Base-by-base conservation (phyloP, 2,797 vertebrate genomes). In the Alectoris magna region DNA sequence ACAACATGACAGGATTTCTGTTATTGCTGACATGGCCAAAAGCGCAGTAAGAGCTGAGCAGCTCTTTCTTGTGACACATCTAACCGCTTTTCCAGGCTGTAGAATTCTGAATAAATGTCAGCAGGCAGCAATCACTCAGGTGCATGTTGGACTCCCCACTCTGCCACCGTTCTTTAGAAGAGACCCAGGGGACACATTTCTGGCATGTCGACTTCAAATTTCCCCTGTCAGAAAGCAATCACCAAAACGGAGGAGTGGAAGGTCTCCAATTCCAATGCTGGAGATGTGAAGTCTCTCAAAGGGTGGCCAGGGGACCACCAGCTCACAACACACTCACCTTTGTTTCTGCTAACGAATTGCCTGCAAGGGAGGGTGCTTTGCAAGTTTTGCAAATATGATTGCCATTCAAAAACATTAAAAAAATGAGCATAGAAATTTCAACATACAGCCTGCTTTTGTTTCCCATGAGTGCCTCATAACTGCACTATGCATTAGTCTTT, bases 61-160 rank as follows among this genome's bases (percentile, higher is more conserved):
- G 63, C 60, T 86, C 85, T 48, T 94, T 95, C 79, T 88, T 0
- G 0, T 68, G 64, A 55, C 38, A 76, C 56, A 55, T 68, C 34
- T 55, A 93, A 90, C 79, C 34, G 73, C 38, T 86, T 89, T 69
- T 84, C 56, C 76, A 89, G 69, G 63, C 59, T 38, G 36, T 43
- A 86, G 56, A 60, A 41, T 39, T 69, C 79, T 62, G 51, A 92
- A 86, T 60, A 90, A 16, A 94, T 86, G 91, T 93, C 67, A 86
- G 31, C 68, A 84, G 67, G 34, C 84, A 89, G 51, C 24, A 93
- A 70, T 72, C 84, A 76, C 44, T 85, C 80, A 75, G 43, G 63
- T 38, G 64, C 9, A 13, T 48, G 85, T 73, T 1, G 5, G 59
- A 64, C 70, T 94, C 46, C 59, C 59, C 22, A 8, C 31, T 87